A percentile compares a stretch with the other conserved stretches of the same genome.
Evolutionary conservation across 2,113 vertebrate species (phyloP).

Genomic region (Crotalus viridis): DNA sequence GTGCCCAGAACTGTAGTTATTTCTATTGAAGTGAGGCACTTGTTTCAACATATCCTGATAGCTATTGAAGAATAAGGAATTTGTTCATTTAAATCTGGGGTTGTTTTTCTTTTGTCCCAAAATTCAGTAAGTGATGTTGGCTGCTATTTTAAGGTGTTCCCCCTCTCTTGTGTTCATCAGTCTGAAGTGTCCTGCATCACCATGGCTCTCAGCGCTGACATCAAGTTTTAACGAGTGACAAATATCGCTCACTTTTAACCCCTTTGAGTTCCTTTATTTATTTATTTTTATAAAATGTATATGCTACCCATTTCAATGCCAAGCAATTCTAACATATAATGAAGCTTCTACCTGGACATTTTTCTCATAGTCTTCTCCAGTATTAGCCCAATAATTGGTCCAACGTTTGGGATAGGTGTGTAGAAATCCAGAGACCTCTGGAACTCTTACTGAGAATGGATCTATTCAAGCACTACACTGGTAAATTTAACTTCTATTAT

Average conservation of each 20-base stretch:
- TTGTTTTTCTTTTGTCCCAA: background rate
- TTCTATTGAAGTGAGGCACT: background rate
- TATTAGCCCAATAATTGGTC: background rate
- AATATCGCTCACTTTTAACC: background rate
- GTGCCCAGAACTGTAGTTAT: background rate
- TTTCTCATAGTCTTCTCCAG: background rate
- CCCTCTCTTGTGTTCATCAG: background rate
- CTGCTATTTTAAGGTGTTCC: background rate
- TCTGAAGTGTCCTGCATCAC: background rate
- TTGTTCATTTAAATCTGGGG: background rate
- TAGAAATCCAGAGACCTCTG: background rate
- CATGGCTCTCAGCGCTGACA: background rate
- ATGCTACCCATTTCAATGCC: background rate
- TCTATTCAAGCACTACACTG: background rate
- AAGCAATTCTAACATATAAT: background rate
- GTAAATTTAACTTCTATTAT: background rate
- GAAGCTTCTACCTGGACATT: background rate
- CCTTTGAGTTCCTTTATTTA: background rate
- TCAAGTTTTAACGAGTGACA: background rate
- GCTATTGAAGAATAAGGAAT: background rate
- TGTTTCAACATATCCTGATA: background rate
- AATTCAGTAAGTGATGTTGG: background rate
- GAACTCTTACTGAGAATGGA: background rate
- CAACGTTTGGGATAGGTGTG: background rate
- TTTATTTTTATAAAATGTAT: background rate